Conservation (phyloP, 64 coral and sea anemone species). For the Porites australiensis region DNA sequence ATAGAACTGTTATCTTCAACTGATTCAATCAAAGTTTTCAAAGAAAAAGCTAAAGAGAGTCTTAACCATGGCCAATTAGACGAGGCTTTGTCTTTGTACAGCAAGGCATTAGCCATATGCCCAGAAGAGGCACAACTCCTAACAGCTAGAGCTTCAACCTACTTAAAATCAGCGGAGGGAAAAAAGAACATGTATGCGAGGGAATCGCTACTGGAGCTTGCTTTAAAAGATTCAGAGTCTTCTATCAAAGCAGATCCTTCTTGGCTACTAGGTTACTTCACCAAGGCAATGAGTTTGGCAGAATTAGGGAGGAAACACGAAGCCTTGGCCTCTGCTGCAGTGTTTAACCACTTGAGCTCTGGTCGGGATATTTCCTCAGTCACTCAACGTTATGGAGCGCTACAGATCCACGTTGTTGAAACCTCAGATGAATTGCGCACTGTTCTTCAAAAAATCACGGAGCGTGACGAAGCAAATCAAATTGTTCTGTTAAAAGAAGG, state of each 20-base stretch:
- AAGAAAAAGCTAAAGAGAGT: no score
- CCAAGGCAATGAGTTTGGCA: not conserved
- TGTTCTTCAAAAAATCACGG: not conserved
- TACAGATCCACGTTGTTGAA: conserved; percentile 1
- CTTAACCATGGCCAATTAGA: no score
- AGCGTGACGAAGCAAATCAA: not conserved
- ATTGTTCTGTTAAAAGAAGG: conserved; percentile 16
- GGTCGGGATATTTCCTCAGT: not conserved
- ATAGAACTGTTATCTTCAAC: not conserved
- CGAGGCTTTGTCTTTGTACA: not conserved
- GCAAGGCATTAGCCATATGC: not conserved
- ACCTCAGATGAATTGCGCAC: not conserved
- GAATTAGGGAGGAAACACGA: not conserved
- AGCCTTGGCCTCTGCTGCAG: not conserved
- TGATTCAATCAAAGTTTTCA: not conserved
- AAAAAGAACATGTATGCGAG: not conserved
- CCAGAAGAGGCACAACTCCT: conserved; percentile 6
- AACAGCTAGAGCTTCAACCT: not conserved
- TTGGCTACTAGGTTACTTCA: conserved; percentile 3
- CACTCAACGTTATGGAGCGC: not conserved
- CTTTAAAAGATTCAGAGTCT: not conserved
- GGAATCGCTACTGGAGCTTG: not conserved
- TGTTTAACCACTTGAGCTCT: conserved; percentile 14
- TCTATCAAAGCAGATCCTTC: conserved; percentile 8
- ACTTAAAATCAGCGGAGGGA: not conserved